Base-by-base conservation (phyloP, 1,140 invertebrate genomes). In the Heliothis virescens region DNA sequence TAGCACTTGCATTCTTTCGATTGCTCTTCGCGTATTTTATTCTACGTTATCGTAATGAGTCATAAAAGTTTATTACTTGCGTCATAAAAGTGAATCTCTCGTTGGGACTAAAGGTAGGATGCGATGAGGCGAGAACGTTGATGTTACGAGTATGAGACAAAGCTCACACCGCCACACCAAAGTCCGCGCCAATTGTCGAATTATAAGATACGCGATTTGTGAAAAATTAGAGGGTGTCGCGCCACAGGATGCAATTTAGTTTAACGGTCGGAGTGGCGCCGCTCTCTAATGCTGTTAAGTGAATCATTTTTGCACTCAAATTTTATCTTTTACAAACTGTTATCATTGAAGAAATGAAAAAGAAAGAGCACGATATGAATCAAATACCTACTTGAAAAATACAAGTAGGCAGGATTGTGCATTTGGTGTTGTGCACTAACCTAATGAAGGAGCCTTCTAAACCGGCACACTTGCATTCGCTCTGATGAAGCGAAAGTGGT, bases 1-100 rank as follows among this genome's bases (percentile, higher is more conserved):
- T 79, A 74, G 79, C 80, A 81, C 79, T 86, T 81, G 83, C 79
- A 84, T 88, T 89, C 83, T 81, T 90, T 85, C 80, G 83, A 89
- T 89, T 88, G 83, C 86, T 82, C 81, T 85, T 79, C 72, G 62
- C 81, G 80, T 84, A 85, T 89, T 91, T 91, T 88, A 88, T 87
- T 87, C 85, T 85, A 87, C 84, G 83, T 86, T 89, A 89, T 87
- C 87, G 85, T 90, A 89, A 90, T 90, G 85, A 87, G 80, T 83
- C 63, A 83, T 91, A 87, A 90, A 92, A 88, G 55, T 88, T 91
- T 91, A 91, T 90, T 80, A 86, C 59, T 83, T 11, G 67, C 16
- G 57, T 91, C 87, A 81, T 90, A 90, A 90, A 91, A 86, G 79
- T 74, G 77, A 86, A 82, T 89, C 83, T 80, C 85, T 81, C 69